phyloP scores from a whole-genome alignment of 2,888 invertebrate species.

The Lacanobia oleracea region DNA sequence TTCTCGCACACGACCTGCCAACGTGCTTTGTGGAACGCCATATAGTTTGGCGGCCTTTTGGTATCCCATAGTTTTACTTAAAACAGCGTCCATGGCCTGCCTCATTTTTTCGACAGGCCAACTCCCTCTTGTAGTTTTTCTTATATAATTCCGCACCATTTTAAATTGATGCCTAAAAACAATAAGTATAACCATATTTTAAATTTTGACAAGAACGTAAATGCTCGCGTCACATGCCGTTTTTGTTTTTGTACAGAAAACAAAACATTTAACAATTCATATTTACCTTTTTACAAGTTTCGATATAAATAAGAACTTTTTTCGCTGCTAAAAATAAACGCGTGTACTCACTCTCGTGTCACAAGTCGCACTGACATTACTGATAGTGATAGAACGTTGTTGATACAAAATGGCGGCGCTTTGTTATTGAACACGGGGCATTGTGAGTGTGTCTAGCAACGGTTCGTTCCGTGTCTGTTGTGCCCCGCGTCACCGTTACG shows the following conservation, averaged over 20 bases:
- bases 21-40: not conserved
- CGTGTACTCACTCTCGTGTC: slow-evolving; percentile 9
- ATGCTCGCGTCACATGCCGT: not conserved
- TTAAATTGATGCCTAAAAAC: not conserved
- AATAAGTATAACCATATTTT: not conserved
- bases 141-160: slow-evolving; percentile 4
- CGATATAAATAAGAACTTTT: not conserved
- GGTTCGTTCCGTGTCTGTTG: not conserved
- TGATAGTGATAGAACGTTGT: not conserved
- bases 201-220: not conserved
- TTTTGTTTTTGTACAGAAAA: not conserved
- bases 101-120: slow-evolving; percentile 1
- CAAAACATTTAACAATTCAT: not conserved
- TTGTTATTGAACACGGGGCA: not conserved
- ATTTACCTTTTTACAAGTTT: not conserved
- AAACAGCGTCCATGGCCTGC: slow-evolving; percentile 2
- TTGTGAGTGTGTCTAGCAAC: not conserved
- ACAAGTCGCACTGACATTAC: not conserved
- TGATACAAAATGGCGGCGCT: not conserved
- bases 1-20: not conserved
- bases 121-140: slow-evolving; percentile 13
- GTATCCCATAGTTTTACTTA: not conserved
- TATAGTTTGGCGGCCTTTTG: not conserved
- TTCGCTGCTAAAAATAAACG: not conserved
- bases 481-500: not conserved